A percentile compares a stretch with the other conserved stretches of the same genome.
These are phyloP conservation scores for Diachrysia chrysitis DNA, from an alignment of 2,888 invertebrate species.

Conservation along the genomic window DNA sequence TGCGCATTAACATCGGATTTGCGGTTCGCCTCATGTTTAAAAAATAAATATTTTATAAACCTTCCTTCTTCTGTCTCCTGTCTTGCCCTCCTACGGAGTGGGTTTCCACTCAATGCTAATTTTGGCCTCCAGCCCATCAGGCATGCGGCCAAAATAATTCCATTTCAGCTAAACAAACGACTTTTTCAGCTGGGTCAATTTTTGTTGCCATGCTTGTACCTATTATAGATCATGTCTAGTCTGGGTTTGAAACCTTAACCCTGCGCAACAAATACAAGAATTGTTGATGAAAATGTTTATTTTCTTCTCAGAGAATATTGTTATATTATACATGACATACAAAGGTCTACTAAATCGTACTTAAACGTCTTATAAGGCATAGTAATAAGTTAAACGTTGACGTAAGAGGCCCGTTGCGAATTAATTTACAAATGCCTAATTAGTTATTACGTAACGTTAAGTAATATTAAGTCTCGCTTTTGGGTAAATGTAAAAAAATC, in stretches of 20 bases:
- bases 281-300: not conserved
- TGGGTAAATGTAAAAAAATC: not conserved
- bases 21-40: not conserved
- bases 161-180: constrained; percentile 21
- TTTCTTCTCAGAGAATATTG: too few species aligned
- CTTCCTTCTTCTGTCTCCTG: not conserved
- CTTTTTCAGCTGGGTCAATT: constrained; percentile 14
- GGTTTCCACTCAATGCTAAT: constrained; percentile 6
- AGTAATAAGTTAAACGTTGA: not conserved
- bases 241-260: not conserved
- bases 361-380: not conserved
- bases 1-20: not conserved
- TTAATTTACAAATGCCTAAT: constrained; percentile 34
- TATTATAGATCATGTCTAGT: not conserved
- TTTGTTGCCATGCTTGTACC: constrained; percentile 9
- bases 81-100: not conserved
- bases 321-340: too few species aligned
- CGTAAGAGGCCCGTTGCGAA: constrained; percentile 17
- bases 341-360: not conserved
- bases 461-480: constrained; percentile 21
- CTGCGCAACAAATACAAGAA: not conserved
- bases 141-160: constrained; percentile 23
- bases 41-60: not conserved
- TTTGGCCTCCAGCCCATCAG: constrained; percentile 24
- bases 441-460: constrained; percentile 37